Base-by-base conservation (phyloP, 2,797 vertebrate species). In the Carduelis carduelis region DNA sequence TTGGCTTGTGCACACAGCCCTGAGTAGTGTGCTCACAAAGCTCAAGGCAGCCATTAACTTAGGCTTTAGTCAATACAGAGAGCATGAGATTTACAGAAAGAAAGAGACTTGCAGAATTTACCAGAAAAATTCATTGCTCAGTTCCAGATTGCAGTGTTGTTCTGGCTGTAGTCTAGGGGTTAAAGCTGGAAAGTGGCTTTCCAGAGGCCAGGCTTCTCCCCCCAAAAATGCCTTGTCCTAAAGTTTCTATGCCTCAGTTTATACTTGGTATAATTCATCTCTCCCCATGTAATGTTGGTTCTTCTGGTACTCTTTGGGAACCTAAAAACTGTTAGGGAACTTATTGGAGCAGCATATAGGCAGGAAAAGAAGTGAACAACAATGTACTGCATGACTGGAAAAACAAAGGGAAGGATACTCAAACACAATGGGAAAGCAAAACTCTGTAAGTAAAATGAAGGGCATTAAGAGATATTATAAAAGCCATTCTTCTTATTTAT, bases 21-120 rank as follows among this genome's bases (percentile, higher is more conserved):
- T 61, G 85, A 95, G 95, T 92, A 96, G 89, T 26, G 46, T 56
- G 76, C 80, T 90, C 65, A 93, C 87, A 97, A 94, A 97, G 86
- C 94, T 83, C 90, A 95, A 74, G 91, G 83, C 96, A 96, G 27
- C 83, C 94, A 96, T 97, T 97, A 96, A 46, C 70, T 95, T 74
- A 89, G 74, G 72, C 41, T 80, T 95, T 92, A 89, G 66, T 93
- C 70, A 84, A 89, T 92, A 78, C 64, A 85, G 72, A 96, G 90
- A 93, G 44, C 69, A 95, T 89, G 87, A 95, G 93, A 94, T 89
- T 97, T 95, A 80, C 49, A 86, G 70, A 83, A 74, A 93, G 63
- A 74, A 94, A 85, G 81, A 94, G 87, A 93, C 89, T 96, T 96
- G 84, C 65, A 88, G 70, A 93, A 92, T 2, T 92, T 94, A 74